Percentiles rank a stretch among this genome's conserved stretches.
phyloP scores from a whole-genome alignment of 2,888 invertebrate species.

The Luffia ferchaultella region DNA sequence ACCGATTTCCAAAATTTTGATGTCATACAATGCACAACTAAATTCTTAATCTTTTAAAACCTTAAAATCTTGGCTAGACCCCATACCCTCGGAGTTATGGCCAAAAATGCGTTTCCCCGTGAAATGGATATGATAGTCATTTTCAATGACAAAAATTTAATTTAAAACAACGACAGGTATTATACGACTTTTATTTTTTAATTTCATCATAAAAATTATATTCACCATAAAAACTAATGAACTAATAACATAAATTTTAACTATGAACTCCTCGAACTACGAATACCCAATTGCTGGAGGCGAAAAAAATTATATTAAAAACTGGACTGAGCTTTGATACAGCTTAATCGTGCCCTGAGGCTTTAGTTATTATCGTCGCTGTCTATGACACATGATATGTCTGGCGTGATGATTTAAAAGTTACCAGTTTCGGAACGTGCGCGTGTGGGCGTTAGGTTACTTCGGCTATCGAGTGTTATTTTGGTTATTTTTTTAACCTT shows the following conservation, averaged over 20 bases:
- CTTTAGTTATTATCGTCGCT: constrained; percentile 10
- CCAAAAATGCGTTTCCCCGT: no score
- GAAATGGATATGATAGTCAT: no score
- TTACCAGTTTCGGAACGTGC: not conserved
- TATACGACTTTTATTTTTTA: not conserved
- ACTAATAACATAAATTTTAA: not conserved
- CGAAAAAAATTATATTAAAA: not conserved
- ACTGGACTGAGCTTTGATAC: constrained; percentile 30
- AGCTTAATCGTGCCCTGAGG: constrained; percentile 41
- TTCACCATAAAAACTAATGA: not conserved
- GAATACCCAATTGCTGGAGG: not conserved
- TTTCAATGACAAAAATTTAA: no score
- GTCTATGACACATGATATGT: not conserved
- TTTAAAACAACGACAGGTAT: no score
- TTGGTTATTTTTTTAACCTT: no score
- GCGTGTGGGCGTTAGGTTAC: not conserved
- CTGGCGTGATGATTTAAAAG: not conserved
- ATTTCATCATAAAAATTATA: not conserved
- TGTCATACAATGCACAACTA: no score
- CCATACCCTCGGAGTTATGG: no score
- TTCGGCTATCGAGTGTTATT: not conserved
- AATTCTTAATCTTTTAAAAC: no score
- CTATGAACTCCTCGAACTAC: not conserved
- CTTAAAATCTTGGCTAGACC: no score
- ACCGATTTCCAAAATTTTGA: no score